Evolutionary conservation across 2,113 vertebrate genomes (phyloP).

Genomic region (Vombatus ursinus): DNA sequence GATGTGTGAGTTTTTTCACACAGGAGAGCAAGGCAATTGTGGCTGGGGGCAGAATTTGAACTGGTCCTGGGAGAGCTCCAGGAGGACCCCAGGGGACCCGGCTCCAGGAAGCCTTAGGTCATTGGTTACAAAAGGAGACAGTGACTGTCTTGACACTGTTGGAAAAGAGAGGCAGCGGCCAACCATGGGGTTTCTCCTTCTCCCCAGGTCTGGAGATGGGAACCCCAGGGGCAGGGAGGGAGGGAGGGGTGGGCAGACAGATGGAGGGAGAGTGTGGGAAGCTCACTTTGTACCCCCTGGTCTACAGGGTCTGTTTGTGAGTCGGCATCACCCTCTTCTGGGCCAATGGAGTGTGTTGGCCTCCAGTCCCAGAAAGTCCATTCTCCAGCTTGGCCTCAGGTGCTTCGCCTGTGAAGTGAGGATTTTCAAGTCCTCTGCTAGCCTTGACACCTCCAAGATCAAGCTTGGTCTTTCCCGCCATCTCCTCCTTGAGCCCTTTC

Average conservation of each 20-base stretch:
- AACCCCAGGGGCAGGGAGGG: background rate
- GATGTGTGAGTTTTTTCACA: background rate
- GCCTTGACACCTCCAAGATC: background rate
- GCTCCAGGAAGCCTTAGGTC: background rate
- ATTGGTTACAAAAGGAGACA: background rate
- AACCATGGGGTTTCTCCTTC: background rate
- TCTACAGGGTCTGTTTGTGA: background rate
- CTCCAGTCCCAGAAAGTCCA: background rate
- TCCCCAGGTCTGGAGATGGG: background rate
- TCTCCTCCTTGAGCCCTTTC: background rate
- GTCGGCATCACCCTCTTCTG: background rate
- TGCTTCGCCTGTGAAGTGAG: background rate
- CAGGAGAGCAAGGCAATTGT: background rate
- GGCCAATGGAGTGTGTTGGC: background rate
- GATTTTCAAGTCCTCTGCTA: background rate
- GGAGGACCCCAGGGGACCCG: background rate
- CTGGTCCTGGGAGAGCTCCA: background rate
- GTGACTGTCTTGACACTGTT: background rate
- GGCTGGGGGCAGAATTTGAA: background rate
- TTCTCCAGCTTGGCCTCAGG: background rate
- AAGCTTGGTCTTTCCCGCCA: background rate
- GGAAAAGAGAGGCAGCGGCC: background rate
- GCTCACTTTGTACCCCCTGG: background rate
- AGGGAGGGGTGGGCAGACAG: too few relatives aligned
- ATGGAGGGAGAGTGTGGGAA: background rate